Conservation (phyloP, 2,888 invertebrate genomes). For the Trisateles emortualis region DNA sequence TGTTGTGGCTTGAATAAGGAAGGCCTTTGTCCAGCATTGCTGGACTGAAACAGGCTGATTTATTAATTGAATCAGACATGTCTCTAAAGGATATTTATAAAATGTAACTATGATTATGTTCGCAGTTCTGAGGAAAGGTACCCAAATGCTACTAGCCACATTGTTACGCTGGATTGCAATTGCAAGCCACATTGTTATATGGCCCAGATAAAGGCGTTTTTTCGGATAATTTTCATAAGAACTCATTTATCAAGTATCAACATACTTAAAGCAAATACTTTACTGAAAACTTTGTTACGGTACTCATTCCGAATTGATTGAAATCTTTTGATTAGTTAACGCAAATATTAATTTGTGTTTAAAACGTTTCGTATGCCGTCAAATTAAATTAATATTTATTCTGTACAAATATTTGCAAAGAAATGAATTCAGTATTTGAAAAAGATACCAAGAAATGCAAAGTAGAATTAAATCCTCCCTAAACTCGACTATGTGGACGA, state of each 20-base stretch:
- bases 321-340: slow-evolving; percentile 25
- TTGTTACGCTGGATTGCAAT: too few species aligned
- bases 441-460: slow-evolving; percentile 7
- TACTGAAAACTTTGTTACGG: neutral
- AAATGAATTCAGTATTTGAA: slow-evolving; percentile 18
- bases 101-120: too few species aligned
- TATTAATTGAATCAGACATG: too few species aligned
- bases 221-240: too few species aligned
- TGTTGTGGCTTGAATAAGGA: too few species aligned
- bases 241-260: neutral
- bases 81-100: too few species aligned
- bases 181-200: too few species aligned
- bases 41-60: too few species aligned
- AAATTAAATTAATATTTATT: slow-evolving; percentile 33
- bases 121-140: too few species aligned
- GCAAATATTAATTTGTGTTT: slow-evolving; percentile 37
- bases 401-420: slow-evolving; percentile 19
- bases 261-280: neutral
- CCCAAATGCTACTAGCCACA: too few species aligned
- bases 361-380: slow-evolving; percentile 13
- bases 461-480: neutral
- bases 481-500: neutral
- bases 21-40: too few species aligned
- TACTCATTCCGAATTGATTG: slow-evolving; percentile 12
- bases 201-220: too few species aligned